Evolutionary conservation across 2,113 vertebrate genomes (phyloP).

Genomic region (Sylvietta virens): DNA sequence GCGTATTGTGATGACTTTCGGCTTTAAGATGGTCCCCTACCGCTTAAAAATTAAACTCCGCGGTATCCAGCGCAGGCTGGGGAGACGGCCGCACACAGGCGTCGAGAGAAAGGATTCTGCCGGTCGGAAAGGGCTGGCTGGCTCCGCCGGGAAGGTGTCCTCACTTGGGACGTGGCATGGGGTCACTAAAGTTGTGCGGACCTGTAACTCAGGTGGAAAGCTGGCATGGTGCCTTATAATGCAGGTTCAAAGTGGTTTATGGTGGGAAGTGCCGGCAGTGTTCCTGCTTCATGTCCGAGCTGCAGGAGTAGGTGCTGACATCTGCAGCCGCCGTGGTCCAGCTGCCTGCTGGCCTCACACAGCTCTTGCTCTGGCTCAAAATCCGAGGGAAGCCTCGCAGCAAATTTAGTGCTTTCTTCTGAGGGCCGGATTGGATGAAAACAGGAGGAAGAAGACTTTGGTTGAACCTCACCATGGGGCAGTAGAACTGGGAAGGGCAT

Average conservation of each 20-base stretch:
- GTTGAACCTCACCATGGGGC: background rate
- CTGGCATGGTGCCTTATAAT: fast-evolving
- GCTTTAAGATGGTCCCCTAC: no score
- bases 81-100: fast-evolving
- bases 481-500: background rate
- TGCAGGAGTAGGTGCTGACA: background rate
- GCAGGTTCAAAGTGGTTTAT: fast-evolving
- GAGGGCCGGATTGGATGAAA: background rate
- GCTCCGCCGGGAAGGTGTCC: background rate
- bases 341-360: background rate
- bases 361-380: background rate
- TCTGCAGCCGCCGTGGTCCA: background rate
- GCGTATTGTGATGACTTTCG: no score
- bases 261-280: background rate
- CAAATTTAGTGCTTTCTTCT: background rate
- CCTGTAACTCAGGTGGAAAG: background rate
- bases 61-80: fast-evolving
- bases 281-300: fast-evolving
- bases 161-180: fast-evolving
- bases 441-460: background rate
- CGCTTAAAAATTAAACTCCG: background rate
- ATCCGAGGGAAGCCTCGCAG: background rate
- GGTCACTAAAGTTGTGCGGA: fast-evolving
- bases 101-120: fast-evolving
- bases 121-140: background rate